phyloP scores from a whole-genome alignment of 2,888 invertebrate genomes.

The Calameuta idolon region DNA sequence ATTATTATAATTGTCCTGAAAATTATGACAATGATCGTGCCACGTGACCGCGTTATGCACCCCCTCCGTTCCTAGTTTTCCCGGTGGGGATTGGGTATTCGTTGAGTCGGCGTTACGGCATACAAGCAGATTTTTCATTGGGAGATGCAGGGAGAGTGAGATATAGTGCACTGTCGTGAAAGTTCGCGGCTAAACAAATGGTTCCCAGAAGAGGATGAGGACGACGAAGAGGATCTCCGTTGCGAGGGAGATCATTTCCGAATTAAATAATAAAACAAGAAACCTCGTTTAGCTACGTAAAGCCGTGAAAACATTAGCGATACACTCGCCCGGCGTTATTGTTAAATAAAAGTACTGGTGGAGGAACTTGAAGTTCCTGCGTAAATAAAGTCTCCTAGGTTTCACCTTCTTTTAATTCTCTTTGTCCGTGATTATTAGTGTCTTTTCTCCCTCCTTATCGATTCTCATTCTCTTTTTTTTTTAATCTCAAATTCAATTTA shows the following conservation, averaged over 20 bases:
- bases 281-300: background rate
- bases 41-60: background rate
- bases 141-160: background rate
- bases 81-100: conserved; percentile 1
- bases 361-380: background rate
- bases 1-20: background rate
- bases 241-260: background rate
- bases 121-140: background rate
- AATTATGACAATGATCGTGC: background rate
- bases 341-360: background rate
- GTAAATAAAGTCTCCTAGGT: background rate
- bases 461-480: background rate
- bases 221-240: background rate
- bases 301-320: background rate
- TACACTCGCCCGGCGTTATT: background rate
- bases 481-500: background rate
- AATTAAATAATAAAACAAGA: background rate
- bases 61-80: conserved; percentile 7
- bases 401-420: background rate
- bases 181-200: background rate
- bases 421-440: background rate
- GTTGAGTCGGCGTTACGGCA: background rate
- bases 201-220: background rate
- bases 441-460: background rate
- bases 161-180: background rate